Percentiles rank a stretch among this genome's conserved stretches.
Evolutionary conservation across 1,140 invertebrate genomes (phyloP).

Genomic region (Drosophila repletoides): DNA sequence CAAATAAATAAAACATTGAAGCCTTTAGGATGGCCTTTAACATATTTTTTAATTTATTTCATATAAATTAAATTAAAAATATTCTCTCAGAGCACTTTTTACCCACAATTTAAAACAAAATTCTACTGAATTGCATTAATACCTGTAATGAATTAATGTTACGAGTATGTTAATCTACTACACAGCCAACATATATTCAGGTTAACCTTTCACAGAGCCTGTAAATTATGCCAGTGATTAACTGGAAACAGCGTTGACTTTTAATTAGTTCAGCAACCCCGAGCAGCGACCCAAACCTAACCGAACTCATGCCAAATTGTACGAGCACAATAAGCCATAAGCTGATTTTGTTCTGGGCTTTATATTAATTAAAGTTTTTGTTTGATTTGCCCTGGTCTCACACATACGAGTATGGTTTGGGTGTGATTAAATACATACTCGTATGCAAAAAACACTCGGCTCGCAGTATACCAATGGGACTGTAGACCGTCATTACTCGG

Average conservation of each 20-base stretch:
- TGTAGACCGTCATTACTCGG: slow-evolving; percentile 7
- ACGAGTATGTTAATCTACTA: slow-evolving; percentile 10
- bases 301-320: background rate
- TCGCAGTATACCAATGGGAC: slow-evolving; percentile 16
- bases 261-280: slow-evolving; percentile 59
- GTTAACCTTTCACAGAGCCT: slow-evolving; percentile 4
- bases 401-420: background rate
- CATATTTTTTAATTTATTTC: no score
- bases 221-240: slow-evolving; percentile 47
- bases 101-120: no score
- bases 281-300: background rate
- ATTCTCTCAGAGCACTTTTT: no score
- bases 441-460: background rate
- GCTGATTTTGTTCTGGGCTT: slow-evolving; percentile 42
- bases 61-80: no score
- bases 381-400: slow-evolving; percentile 48
- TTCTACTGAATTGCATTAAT: no score
- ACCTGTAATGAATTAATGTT: no score
- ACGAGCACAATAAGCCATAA: slow-evolving; percentile 26
- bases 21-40: no score
- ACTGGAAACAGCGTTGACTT: slow-evolving; percentile 38
- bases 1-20: background rate
- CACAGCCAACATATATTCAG: slow-evolving; percentile 1
- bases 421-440: background rate
- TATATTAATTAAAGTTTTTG: slow-evolving; percentile 74